These are phyloP conservation scores for Penaeus vannamei DNA, from an alignment of 1,140 invertebrate genomes.

Conservation along the genomic window DNA sequence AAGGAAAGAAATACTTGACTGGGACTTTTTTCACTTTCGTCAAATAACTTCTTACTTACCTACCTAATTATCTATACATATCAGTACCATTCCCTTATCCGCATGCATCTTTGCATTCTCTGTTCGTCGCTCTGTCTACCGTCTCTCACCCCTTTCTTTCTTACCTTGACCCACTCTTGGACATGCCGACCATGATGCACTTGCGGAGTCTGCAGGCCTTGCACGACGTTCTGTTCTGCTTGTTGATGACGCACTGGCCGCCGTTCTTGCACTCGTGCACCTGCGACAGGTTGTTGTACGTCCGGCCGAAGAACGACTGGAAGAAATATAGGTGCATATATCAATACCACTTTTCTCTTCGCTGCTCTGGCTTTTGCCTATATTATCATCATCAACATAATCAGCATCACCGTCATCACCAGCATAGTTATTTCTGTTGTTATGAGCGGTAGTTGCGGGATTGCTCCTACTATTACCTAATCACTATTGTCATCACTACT, in stretches of 20 bases:
- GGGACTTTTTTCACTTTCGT: neutral
- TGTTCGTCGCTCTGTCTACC: neutral
- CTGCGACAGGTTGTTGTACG: slow-evolving; percentile 93
- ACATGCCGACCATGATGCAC: slow-evolving; percentile 95
- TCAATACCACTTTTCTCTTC: neutral
- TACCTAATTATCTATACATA: neutral
- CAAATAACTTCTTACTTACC: neutral
- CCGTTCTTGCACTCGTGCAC: slow-evolving; percentile 95
- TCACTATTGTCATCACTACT: too few species aligned
- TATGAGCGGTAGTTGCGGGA: too few species aligned
- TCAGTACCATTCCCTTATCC: neutral
- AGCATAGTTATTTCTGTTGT: too few species aligned
- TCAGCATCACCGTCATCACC: too few species aligned
- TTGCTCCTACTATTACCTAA: too few species aligned
- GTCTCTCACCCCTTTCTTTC: neutral
- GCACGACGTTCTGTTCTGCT: slow-evolving; percentile 95
- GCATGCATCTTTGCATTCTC: neutral
- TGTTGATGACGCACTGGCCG: slow-evolving; percentile 94
- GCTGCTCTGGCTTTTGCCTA: too few species aligned
- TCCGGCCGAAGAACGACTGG: slow-evolving; percentile 87
- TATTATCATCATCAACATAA: too few species aligned
- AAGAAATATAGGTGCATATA: neutral
- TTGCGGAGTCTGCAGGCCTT: slow-evolving; percentile 94
- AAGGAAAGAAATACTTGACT: neutral
- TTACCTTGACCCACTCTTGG: slow-evolving; percentile 81